Percentiles rank a stretch among this genome's conserved stretches.
These are phyloP conservation scores for Pelodytes ibericus DNA, from an alignment of 2,797 vertebrate genomes.

Conservation along the genomic window DNA sequence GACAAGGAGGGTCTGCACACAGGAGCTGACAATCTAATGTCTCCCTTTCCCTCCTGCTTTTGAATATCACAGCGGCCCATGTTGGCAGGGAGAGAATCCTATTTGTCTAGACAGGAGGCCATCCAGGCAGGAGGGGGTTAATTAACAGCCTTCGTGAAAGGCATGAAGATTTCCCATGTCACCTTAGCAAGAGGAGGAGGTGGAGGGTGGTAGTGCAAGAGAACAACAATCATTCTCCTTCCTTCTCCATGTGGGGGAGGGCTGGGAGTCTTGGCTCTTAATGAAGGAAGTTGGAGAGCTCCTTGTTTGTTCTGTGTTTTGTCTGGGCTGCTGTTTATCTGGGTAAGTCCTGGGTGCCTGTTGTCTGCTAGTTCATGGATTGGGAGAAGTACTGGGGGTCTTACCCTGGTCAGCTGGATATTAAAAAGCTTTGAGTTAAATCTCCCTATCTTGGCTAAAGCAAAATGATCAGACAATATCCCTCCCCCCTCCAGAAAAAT, in stretches of 20 bases:
- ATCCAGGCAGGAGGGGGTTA: constrained; percentile 42
- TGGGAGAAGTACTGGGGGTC: background rate
- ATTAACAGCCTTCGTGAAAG: constrained; percentile 22
- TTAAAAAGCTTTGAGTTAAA: constrained; percentile 3
- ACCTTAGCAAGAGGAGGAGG: constrained; percentile 13
- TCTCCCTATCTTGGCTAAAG: background rate
- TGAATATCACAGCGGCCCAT: too few relatives aligned
- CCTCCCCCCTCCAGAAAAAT: background rate
- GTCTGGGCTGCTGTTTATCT: constrained; percentile 45
- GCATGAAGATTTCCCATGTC: constrained; percentile 43
- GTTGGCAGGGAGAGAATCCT: background rate
- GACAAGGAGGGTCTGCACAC: too few relatives aligned
- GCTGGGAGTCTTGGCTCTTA: constrained; percentile 21
- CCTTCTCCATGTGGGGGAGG: constrained; percentile 33
- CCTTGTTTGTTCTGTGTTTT: constrained; percentile 45
- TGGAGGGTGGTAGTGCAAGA: background rate
- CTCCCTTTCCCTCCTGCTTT: too few relatives aligned
- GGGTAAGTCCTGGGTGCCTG: constrained; percentile 9
- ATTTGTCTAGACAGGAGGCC: constrained; percentile 36
- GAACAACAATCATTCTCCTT: constrained; percentile 1
- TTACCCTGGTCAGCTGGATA: background rate
- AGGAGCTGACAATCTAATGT: too few relatives aligned
- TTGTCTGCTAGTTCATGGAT: background rate
- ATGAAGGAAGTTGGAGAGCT: constrained; percentile 42
- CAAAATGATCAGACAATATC: background rate